phyloP scores from a whole-genome alignment of 1,140 invertebrate genomes.

The Leptopilina clavipes region DNA sequence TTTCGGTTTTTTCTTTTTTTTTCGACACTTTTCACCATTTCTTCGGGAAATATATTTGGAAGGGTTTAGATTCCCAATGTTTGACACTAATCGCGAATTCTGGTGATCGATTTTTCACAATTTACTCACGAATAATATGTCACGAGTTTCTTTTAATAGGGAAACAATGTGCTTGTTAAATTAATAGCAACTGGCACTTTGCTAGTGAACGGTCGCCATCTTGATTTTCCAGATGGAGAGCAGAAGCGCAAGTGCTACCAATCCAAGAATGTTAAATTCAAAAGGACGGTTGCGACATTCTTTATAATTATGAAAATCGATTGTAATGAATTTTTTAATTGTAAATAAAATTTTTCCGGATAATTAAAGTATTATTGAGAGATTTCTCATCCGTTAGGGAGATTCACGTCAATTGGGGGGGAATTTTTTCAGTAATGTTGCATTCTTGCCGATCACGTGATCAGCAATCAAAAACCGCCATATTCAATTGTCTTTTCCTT shows the following conservation, averaged over 20 bases:
- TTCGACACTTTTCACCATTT: slow-evolving; percentile 47
- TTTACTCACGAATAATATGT: neutral
- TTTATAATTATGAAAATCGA: too few relatives aligned
- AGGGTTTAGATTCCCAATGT: too few relatives aligned
- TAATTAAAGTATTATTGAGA: too few relatives aligned
- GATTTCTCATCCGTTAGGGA: too few relatives aligned
- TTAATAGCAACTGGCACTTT: slow-evolving; percentile 27
- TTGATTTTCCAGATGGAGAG: neutral
- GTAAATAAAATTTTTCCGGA: too few relatives aligned
- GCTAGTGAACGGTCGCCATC: neutral
- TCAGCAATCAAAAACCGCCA: neutral
- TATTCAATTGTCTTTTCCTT: slow-evolving; percentile 19
- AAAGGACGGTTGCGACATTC: neutral
- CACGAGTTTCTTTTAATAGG: neutral
- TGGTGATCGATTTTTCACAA: neutral
- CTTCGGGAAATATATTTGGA: neutral
- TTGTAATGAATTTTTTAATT: too few relatives aligned
- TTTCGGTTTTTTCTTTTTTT: slow-evolving; percentile 39
- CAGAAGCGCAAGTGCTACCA: neutral
- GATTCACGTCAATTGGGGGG: too few relatives aligned
- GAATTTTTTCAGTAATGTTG: neutral
- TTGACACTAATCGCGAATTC: too few relatives aligned
- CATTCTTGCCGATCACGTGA: slow-evolving; percentile 41
- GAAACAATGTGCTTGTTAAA: neutral
- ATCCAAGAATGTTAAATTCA: neutral